phyloP scores from a whole-genome alignment of 2,113 vertebrate genomes.

The Esox niger region DNA sequence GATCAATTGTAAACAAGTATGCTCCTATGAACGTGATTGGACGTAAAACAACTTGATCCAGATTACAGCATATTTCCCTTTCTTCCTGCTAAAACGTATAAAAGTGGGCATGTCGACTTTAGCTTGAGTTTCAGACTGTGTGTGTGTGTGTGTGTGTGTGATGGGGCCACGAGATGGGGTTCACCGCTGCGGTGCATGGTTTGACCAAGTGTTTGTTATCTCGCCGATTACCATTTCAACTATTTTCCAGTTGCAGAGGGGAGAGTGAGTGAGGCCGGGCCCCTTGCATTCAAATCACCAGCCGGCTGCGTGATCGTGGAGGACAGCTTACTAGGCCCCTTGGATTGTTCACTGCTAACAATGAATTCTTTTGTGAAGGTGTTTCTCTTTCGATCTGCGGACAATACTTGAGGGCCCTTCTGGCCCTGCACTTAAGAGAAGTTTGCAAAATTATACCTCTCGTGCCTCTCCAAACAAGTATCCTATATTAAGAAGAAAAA shows the following conservation, averaged over 20 bases:
- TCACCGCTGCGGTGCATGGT: conserved; percentile 15
- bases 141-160: conserved; percentile 3
- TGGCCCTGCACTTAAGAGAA: conserved; percentile 83
- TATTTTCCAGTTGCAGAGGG: conserved; percentile 61
- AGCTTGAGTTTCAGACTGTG: not conserved
- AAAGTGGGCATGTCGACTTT: not conserved
- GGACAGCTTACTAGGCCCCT: conserved; percentile 87
- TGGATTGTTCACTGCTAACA: conserved; percentile 83
- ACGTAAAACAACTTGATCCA: conserved; percentile 15
- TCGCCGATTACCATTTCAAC: conserved; percentile 66
- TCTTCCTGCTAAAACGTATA: not conserved
- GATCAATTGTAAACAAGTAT: not conserved
- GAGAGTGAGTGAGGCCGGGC: conserved; percentile 68
- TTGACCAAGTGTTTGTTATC: conserved; percentile 49
- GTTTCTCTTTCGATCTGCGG: conserved; percentile 84
- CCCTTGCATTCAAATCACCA: conserved; percentile 87
- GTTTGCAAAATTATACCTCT: conserved; percentile 91
- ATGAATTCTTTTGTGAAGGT: conserved; percentile 87
- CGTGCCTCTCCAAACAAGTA: conserved; percentile 75
- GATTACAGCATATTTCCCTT: conserved; percentile 28
- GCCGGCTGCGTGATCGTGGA: conserved; percentile 84
- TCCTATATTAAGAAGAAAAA: conserved; percentile 46
- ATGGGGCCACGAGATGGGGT: conserved; percentile 6
- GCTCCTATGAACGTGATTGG: not conserved
- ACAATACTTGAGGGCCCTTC: conserved; percentile 83